Evolutionary conservation across 2,797 vertebrate genomes (phyloP).

Genomic region (Catharus ustulatus): DNA sequence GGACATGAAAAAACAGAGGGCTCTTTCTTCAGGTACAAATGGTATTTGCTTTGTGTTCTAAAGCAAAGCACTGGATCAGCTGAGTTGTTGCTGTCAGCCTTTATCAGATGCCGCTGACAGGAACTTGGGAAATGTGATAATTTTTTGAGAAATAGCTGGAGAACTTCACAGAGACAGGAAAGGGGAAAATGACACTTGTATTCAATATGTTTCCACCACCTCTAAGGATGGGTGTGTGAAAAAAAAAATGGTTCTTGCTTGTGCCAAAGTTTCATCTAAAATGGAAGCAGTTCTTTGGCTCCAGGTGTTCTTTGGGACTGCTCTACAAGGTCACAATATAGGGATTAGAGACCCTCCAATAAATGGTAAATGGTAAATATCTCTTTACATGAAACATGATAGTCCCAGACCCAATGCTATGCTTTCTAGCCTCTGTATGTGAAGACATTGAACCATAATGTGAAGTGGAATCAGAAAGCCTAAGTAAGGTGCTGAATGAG

Average conservation of each 20-base stretch:
- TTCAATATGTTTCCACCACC: background rate
- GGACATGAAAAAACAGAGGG: background rate
- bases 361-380: background rate
- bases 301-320: background rate
- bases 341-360: background rate
- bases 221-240: background rate
- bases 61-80: background rate
- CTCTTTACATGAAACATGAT: background rate
- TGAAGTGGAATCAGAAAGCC: background rate
- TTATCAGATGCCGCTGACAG: background rate
- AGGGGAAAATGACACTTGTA: background rate
- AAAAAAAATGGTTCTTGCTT: background rate
- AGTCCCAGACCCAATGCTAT: background rate
- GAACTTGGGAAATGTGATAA: background rate
- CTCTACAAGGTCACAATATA: background rate
- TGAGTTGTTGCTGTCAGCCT: background rate
- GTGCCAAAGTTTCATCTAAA: background rate
- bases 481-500: conserved; percentile 23
- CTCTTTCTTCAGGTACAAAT: background rate
- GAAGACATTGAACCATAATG: background rate
- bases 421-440: background rate
- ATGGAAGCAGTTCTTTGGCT: background rate
- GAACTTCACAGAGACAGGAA: background rate
- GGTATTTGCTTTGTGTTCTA: background rate
- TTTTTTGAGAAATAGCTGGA: background rate